Base-by-base conservation (phyloP, 2,113 vertebrate genomes). In the Coregonus clupeaformis region DNA sequence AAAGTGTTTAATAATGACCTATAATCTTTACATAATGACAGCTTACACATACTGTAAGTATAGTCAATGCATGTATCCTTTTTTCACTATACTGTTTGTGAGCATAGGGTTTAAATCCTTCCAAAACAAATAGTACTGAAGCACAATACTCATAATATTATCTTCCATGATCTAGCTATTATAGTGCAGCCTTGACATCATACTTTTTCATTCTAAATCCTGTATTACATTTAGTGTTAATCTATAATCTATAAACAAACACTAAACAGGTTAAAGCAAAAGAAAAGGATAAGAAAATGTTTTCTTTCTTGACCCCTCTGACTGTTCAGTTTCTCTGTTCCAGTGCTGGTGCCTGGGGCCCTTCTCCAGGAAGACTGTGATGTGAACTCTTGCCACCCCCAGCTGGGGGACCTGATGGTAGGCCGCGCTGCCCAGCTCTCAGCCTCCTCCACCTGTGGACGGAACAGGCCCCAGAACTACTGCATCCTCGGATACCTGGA, bases 401-500 rank as follows among this genome's bases (percentile, higher is more conserved):
- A 82, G 0, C 59, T 93, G 0, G 94, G 95, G 6, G 91, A 96
- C 81, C 91, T 98, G 74, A 94, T 97, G 57, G 82, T 91, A 76
- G 96, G 96, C 47, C 93, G 93, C 1, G 89, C 88, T 1, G 77
- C 81, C 1, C 93, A 94, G 14, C 91, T 97, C 24, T 93, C 80
- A 0, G 92, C 94, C 32, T 92, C 95, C 0, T 97, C 96, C 25
- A 97, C 95, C 12, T 97, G 95, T 12, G 94, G 95, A 13, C 82
- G 93, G 68, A 80, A 78, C 0, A 73, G 84, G 62, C 92, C 94
- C 52, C 91, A 96, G 82, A 94, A 91, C 57, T 97, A 97, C 79
- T 97, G 96, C 89, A 97, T 96, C 82, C 78, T 97, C 14, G 90
- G 95, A 82, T 94, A 96, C 84, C 86, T 98, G 9, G 92, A 97